Conservation (phyloP, 2,797 vertebrate species). For the Pampus argenteus region DNA sequence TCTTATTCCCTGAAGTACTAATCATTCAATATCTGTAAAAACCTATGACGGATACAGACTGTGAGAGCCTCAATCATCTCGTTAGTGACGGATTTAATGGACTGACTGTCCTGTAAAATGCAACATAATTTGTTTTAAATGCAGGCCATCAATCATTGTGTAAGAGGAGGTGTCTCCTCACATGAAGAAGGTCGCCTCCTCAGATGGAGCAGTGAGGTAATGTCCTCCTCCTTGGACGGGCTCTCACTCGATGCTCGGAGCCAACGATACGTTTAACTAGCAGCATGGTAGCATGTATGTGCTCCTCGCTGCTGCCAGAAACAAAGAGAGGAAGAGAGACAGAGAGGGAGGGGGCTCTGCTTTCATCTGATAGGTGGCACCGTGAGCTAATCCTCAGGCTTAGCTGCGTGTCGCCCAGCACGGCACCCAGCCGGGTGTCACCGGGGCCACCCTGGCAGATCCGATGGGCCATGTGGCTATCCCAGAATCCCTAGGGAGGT, state of each 20-base stretch:
- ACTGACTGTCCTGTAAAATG: conserved; percentile 44
- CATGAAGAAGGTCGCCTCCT: conserved; percentile 41
- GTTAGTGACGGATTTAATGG: conserved; percentile 44
- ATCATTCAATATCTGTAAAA: background rate
- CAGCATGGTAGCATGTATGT: conserved; percentile 73
- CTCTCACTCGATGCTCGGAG: conserved; percentile 29
- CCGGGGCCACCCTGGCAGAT: conserved; percentile 78
- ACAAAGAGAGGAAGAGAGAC: conserved; percentile 61
- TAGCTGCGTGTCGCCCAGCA: conserved; percentile 66
- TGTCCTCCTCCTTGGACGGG: conserved; percentile 55
- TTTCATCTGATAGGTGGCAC: conserved; percentile 73
- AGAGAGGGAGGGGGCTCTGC: conserved; percentile 57
- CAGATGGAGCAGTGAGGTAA: conserved; percentile 62
- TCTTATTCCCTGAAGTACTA: background rate
- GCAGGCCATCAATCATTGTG: conserved; percentile 39
- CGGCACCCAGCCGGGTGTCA: conserved; percentile 75
- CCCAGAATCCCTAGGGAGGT: conserved; percentile 72
- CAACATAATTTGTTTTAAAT: conserved; percentile 53
- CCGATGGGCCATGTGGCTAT: conserved; percentile 78
- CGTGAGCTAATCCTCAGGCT: conserved; percentile 73
- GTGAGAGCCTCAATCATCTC: conserved; percentile 31
- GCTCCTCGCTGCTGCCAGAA: conserved; percentile 69
- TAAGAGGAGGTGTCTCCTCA: conserved; percentile 39
- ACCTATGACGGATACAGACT: background rate
- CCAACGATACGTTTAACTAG: conserved; percentile 67